Conservation (phyloP, 2,113 vertebrate species). For the Electrona antarctica region DNA sequence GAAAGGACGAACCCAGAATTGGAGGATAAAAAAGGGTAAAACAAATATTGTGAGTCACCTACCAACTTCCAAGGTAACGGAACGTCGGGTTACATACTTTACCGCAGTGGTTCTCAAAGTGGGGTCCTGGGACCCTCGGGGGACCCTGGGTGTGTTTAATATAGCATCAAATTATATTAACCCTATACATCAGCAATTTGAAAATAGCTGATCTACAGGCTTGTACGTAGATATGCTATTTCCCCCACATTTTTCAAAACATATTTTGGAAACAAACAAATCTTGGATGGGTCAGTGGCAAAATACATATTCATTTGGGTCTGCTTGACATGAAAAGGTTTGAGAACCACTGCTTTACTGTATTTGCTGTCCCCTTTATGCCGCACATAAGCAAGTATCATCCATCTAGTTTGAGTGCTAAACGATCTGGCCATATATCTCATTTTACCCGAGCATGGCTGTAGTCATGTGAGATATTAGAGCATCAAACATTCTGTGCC, state of each 20-base stretch:
- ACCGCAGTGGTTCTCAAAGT: too few relatives aligned
- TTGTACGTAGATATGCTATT: too few relatives aligned
- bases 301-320: too few relatives aligned
- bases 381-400: slow-evolving; percentile 15
- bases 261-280: too few relatives aligned
- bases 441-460: slow-evolving; percentile 30
- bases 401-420: slow-evolving; percentile 22
- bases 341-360: slow-evolving; percentile 22
- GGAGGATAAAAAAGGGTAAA: slow-evolving; percentile 8
- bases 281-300: too few relatives aligned
- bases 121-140: neutral
- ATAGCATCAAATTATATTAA: too few relatives aligned
- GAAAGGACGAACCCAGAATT: neutral
- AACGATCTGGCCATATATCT: slow-evolving; percentile 6
- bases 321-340: neutral
- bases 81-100: neutral
- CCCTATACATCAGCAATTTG: too few relatives aligned
- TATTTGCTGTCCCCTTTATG: slow-evolving; percentile 11
- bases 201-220: too few relatives aligned
- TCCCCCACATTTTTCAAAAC: too few relatives aligned
- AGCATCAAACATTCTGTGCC: slow-evolving; percentile 34
- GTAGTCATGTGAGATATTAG: slow-evolving; percentile 29
- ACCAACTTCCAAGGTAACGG: slow-evolving; percentile 31
- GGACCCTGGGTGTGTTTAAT: neutral
- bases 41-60: slow-evolving; percentile 9